A percentile compares a stretch with the other conserved stretches of the same genome.
These are phyloP conservation scores for Beris chalybata DNA, from an alignment of 2,888 invertebrate genomes.

Conservation along the genomic window DNA sequence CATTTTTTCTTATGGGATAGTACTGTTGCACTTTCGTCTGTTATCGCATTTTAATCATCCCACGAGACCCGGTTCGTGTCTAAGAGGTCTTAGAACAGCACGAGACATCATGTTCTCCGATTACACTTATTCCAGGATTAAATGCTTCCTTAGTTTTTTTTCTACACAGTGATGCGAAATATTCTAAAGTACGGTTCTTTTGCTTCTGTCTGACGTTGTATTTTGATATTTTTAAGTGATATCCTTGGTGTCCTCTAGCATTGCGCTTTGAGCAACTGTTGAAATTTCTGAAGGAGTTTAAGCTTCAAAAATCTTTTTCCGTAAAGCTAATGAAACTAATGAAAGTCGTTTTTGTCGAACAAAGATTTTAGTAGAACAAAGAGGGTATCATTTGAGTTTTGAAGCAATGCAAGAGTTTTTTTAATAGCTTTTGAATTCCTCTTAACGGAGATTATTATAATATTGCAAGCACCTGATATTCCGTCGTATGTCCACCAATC, in stretches of 20 bases:
- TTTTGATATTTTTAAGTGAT: too few relatives aligned
- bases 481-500: slow-evolving; percentile 92
- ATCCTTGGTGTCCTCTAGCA: too few relatives aligned
- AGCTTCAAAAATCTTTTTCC: too few relatives aligned
- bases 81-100: slow-evolving; percentile 18
- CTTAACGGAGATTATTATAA: background rate
- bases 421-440: too few relatives aligned
- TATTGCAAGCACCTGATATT: slow-evolving; percentile 72
- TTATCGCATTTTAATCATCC: slow-evolving; percentile 18
- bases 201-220: background rate
- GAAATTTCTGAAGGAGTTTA: too few relatives aligned
- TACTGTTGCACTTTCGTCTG: slow-evolving; percentile 25
- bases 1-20: slow-evolving; percentile 12
- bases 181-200: background rate
- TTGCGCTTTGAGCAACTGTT: too few relatives aligned
- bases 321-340: too few relatives aligned
- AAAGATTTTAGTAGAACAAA: too few relatives aligned
- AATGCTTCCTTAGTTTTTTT: slow-evolving; percentile 4
- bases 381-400: too few relatives aligned
- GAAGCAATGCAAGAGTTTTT: too few relatives aligned
- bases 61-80: slow-evolving; percentile 22
- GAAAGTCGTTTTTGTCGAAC: too few relatives aligned
- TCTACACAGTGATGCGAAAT: background rate
- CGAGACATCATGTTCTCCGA: slow-evolving; percentile 1
- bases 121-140: background rate